These are phyloP conservation scores for Subacronicta megacephala DNA, from an alignment of 2,888 invertebrate genomes.

Conservation along the genomic window DNA sequence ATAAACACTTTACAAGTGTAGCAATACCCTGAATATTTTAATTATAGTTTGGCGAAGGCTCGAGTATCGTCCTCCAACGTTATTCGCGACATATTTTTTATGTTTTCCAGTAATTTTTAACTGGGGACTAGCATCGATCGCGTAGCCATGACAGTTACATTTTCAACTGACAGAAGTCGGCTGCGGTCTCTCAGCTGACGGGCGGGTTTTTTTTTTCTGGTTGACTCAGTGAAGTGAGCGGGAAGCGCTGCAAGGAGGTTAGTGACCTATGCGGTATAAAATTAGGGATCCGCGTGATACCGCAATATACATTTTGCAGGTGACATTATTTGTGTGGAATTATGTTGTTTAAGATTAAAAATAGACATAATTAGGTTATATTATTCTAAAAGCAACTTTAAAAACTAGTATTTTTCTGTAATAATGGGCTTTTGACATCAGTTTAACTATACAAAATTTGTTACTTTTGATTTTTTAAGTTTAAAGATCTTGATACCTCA, in stretches of 20 bases:
- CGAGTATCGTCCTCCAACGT: slow-evolving; percentile 65
- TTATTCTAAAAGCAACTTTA: no score
- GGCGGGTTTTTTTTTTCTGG: slow-evolving; percentile 78
- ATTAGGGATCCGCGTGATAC: slow-evolving; percentile 51
- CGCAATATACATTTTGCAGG: slow-evolving; percentile 34
- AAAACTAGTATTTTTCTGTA: no score
- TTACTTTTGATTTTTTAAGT: no score
- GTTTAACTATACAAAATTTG: no score
- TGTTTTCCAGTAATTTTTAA: slow-evolving; percentile 82
- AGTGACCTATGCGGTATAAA: slow-evolving; percentile 71
- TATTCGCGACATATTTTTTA: slow-evolving; percentile 81
- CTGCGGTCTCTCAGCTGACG: slow-evolving; percentile 85
- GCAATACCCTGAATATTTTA: slow-evolving; percentile 71
- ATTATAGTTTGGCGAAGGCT: slow-evolving; percentile 68
- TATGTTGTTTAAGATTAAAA: slow-evolving; percentile 9
- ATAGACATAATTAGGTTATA: neutral
- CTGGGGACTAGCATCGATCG: slow-evolving; percentile 83
- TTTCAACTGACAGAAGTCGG: slow-evolving; percentile 82
- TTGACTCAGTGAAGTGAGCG: slow-evolving; percentile 73
- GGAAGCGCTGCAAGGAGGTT: slow-evolving; percentile 64
- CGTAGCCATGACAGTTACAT: slow-evolving; percentile 86
- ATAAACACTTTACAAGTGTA: slow-evolving; percentile 78
- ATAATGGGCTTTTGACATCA: no score
- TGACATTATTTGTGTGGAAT: slow-evolving; percentile 35
- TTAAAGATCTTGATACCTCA: no score